Conservation (phyloP, 2,888 invertebrate genomes). For the Euspilapteryx auroguttella region DNA sequence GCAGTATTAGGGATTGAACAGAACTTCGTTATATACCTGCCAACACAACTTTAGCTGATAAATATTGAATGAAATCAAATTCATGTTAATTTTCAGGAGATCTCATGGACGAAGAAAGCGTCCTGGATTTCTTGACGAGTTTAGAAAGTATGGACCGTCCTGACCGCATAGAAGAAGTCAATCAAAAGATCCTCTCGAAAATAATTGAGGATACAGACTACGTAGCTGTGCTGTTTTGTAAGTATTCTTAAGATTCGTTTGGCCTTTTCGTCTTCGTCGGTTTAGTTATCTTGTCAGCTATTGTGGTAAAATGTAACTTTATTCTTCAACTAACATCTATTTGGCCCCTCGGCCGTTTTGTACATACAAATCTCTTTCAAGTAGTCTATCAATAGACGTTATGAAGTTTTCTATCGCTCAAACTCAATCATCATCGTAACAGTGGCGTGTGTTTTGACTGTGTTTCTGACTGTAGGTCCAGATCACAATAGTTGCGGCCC, state of each 20-base stretch:
- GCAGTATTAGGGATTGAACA: too few relatives aligned
- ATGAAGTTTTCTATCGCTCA: too few relatives aligned
- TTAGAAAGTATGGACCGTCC: conserved; percentile 94
- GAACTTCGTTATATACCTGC: too few relatives aligned
- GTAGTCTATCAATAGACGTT: too few relatives aligned
- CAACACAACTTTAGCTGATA: too few relatives aligned
- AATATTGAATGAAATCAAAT: too few relatives aligned
- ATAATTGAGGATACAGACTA: conserved; percentile 90
- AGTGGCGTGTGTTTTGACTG: conserved; percentile 50
- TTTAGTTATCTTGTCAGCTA: conserved; percentile 22
- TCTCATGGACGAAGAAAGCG: conserved; percentile 93
- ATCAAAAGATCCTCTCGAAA: conserved; percentile 84
- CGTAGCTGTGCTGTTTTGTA: conserved; percentile 92
- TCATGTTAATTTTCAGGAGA: conserved; percentile 84
- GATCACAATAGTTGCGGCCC: conserved; percentile 59
- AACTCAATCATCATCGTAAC: conserved; percentile 2
- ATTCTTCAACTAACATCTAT: conserved; percentile 40
- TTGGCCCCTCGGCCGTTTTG: conserved; percentile 10
- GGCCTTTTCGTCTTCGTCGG: conserved; percentile 26
- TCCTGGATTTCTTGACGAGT: conserved; percentile 90
- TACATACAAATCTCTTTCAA: conserved; percentile 2
- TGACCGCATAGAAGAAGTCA: conserved; percentile 94
- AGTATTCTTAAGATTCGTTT: conserved; percentile 54
- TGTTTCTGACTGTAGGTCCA: conserved; percentile 60
- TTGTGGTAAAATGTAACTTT: conserved; percentile 27